Conservation (phyloP, 2,113 vertebrate genomes). For the Opisthocomus hoazin region DNA sequence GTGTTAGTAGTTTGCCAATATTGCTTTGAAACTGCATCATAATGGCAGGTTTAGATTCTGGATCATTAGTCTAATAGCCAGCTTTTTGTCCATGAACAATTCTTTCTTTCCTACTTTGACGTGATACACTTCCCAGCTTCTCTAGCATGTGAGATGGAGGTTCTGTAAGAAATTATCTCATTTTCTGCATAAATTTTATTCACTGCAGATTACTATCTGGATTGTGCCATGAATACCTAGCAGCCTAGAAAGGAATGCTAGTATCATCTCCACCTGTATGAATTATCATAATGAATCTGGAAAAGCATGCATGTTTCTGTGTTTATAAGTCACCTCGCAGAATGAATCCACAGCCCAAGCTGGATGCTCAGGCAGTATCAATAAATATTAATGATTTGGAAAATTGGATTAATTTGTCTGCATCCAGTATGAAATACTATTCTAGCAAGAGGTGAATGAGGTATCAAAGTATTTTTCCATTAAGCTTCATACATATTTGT, state of each 20-base stretch:
- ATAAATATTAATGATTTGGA: slow-evolving; percentile 22
- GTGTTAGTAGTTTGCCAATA: not conserved
- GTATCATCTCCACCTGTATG: not conserved
- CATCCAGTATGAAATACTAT: not conserved
- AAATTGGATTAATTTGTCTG: slow-evolving; percentile 9
- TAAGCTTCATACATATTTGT: not conserved
- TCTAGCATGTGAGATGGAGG: not conserved
- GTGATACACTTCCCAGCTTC: not conserved
- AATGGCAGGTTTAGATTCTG: not conserved
- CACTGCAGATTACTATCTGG: not conserved
- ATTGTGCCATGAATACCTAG: not conserved
- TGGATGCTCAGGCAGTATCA: not conserved
- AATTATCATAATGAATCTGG: not conserved
- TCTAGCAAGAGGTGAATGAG: not conserved
- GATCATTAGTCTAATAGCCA: not conserved
- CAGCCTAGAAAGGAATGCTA: not conserved
- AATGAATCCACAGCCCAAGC: not conserved
- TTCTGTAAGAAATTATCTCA: not conserved
- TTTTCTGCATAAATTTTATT: not conserved
- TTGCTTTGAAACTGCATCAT: not conserved
- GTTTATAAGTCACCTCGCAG: not conserved
- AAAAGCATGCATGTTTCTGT: not conserved
- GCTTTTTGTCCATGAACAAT: not conserved
- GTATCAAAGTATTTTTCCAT: not conserved
- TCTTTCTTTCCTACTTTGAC: not conserved